These are phyloP conservation scores for Oscheius sp. DNA, from an alignment of 2,888 invertebrate species.

Conservation along the genomic window DNA sequence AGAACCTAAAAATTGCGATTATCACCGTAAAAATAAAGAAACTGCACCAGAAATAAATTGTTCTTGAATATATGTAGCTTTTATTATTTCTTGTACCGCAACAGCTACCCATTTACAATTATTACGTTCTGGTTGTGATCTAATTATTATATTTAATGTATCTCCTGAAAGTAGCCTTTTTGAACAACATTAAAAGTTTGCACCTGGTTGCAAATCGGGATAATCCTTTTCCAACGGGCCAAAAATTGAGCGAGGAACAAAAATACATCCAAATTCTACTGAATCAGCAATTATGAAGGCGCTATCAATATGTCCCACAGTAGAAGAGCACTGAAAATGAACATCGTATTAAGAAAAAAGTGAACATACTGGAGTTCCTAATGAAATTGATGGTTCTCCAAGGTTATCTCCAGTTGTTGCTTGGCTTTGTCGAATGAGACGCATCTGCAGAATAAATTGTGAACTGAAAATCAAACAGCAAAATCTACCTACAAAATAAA, in stretches of 20 bases:
- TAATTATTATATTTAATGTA: background rate
- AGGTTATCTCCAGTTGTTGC: background rate
- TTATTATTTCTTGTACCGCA: background rate
- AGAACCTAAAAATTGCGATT: background rate
- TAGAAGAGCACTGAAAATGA: background rate
- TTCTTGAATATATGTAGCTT: background rate
- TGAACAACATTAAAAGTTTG: too few species aligned
- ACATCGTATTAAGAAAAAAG: background rate
- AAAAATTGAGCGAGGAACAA: constrained; percentile 21
- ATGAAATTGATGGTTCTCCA: background rate
- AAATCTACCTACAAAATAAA: too few species aligned
- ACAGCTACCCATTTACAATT: constrained; percentile 6
- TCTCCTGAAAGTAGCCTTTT: constrained; percentile 21
- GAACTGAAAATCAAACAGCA: background rate
- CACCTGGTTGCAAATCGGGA: constrained; percentile 10
- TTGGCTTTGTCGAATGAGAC: background rate
- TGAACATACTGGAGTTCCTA: background rate
- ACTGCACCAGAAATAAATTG: background rate
- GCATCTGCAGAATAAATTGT: constrained; percentile 6
- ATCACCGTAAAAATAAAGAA: too few species aligned
- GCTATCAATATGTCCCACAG: background rate
- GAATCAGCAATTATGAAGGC: constrained; percentile 18
- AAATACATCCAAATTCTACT: constrained; percentile 11
- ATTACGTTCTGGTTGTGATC: constrained; percentile 7
- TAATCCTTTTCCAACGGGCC: constrained; percentile 9